A percentile compares a stretch with the other conserved stretches of the same genome.
Conservation (phyloP, 1,140 invertebrate genomes). For the Lepidotrigona ventralis region DNA sequence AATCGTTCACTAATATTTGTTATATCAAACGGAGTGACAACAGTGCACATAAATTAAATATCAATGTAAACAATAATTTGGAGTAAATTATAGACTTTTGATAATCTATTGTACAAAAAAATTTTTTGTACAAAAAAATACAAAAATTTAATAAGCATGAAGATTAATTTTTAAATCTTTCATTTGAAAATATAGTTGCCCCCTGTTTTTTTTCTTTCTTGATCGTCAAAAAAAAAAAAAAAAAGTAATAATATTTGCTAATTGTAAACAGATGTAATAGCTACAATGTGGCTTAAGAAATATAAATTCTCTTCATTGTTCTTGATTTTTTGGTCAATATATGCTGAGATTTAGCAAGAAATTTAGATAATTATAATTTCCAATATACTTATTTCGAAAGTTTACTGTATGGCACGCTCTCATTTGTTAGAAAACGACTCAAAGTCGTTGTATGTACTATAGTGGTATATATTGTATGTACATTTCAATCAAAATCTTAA, state of each 20-base stretch:
- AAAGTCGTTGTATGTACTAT: conserved; percentile 14
- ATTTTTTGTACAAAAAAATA: conserved; percentile 30
- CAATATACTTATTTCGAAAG: conserved; percentile 39
- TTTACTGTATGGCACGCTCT: conserved; percentile 44
- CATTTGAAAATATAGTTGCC: conserved; percentile 21
- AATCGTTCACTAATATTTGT: neutral
- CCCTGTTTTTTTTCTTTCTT: conserved; percentile 25
- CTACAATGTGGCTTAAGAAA: conserved; percentile 29
- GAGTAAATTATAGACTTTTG: conserved; percentile 13
- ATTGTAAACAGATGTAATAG: conserved; percentile 22
- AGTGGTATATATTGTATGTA: conserved; percentile 29
- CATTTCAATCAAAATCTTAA: conserved; percentile 27
- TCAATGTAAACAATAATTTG: neutral
- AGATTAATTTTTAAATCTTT: conserved; percentile 11
- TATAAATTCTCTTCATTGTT: conserved; percentile 35
- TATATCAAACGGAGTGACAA: neutral
- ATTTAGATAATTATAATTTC: conserved; percentile 38
- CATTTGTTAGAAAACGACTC: conserved; percentile 42
- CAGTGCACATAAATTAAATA: conserved; percentile 23
- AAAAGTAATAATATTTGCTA: conserved; percentile 24
- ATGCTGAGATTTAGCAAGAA: conserved; percentile 37
- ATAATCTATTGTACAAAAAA: neutral
- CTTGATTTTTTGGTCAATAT: conserved; percentile 54
- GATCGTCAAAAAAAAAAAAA: neutral
- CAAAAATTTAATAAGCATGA: conserved; percentile 19